Percentiles rank a stretch among this genome's conserved stretches.
phyloP scores from a whole-genome alignment of 2,113 vertebrate species.

The Euleptes europaea region DNA sequence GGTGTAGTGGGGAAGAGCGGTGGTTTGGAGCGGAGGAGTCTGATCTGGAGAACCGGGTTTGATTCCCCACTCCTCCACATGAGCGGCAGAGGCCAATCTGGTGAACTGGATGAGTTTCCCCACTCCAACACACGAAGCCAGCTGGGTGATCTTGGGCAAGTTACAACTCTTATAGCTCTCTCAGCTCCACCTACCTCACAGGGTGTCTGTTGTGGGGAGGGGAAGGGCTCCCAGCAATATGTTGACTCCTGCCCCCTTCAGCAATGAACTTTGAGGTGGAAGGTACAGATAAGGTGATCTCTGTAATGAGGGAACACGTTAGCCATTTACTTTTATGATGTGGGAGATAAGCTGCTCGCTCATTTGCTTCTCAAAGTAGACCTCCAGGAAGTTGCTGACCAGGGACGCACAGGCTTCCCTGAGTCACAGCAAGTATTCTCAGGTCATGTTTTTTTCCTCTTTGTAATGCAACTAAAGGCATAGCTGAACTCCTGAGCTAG shows the following conservation, averaged over 20 bases:
- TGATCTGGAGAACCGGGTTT: no score
- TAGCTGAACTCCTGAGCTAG: conserved; percentile 45
- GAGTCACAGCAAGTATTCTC: not conserved
- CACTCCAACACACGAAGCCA: no score
- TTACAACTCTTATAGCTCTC: no score
- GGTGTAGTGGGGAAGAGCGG: no score
- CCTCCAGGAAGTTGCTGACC: not conserved
- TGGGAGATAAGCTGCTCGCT: no score
- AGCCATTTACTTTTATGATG: not conserved
- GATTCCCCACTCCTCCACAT: no score
- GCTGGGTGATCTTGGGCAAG: no score
- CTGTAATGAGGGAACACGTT: not conserved
- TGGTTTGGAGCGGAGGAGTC: no score
- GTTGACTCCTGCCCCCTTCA: not conserved
- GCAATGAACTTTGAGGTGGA: not conserved
- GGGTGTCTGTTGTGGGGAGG: no score
- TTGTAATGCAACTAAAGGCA: conserved; percentile 15
- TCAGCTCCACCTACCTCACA: no score
- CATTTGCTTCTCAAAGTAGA: not conserved
- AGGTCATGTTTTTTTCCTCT: rapidly evolving
- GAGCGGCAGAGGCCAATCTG: no score
- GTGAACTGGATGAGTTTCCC: no score
- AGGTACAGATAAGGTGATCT: not conserved
- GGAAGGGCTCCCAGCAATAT: not conserved
- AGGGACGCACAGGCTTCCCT: not conserved